Base-by-base conservation (phyloP, 2,113 vertebrate species). In the Gasterosteus nipponicus region DNA sequence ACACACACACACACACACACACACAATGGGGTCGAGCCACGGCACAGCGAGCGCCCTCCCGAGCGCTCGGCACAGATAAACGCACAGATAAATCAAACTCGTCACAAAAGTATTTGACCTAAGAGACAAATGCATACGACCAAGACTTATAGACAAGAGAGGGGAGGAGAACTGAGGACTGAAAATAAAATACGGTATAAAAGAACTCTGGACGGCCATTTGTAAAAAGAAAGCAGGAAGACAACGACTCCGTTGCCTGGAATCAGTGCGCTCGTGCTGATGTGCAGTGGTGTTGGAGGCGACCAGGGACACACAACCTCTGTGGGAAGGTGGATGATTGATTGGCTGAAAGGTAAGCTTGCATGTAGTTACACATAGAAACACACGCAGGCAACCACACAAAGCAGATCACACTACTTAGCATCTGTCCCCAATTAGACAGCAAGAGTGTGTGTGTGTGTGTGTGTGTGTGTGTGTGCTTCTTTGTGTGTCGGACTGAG, bases 61-160 rank as follows among this genome's bases (percentile, higher is more conserved):
- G 67, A 90, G 88, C 85, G 83, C 75, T 91, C 86, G 71, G 76
- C 79, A 81, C 83, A 72, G 81, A 90, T 87, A 91, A 91, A 91
- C 86, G 86, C 80, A 74, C 88, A 92, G 87, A 92, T 92, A 91
- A 92, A 93, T 92, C 92, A 93, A 88, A 90, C 49, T 69, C 77
- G 64, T 86, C 72, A 69, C 72, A 66, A 73, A 83, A 82, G 75
- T 78, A 53, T 83, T 59, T 82, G 82, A 90, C 88, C 85, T 86
- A 70, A 56, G 64, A 73, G 78, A 82, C 84, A 73, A 77, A 79
- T 87, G 78, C 29, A 44, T 78, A 75, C 65, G 86, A 81, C 77
- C 88, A 58, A n/a, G 75, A 83, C 82, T 33, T 75, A 18, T 35
- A 68, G 68, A 54, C 35, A 7, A 46, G 53, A 61, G 68, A 35